Conservation (phyloP, 2,797 vertebrate genomes). For the Eremophila alpestris region DNA sequence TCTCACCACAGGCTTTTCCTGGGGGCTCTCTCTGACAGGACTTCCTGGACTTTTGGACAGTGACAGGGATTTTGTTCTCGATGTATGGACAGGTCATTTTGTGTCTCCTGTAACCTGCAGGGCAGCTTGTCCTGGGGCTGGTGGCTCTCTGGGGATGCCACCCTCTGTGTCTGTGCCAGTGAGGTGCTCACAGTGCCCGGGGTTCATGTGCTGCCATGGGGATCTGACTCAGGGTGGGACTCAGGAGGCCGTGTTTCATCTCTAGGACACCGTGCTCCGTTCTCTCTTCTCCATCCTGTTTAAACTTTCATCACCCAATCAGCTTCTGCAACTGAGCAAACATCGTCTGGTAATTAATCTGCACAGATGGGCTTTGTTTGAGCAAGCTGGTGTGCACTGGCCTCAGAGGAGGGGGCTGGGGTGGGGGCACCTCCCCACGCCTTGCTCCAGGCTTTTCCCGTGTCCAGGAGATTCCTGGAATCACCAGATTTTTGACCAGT, state of each 20-base stretch:
- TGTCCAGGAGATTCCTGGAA: not conserved
- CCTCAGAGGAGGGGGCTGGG: not conserved
- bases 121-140: not conserved
- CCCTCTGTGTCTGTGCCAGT: not conserved
- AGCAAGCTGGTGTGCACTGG: not conserved
- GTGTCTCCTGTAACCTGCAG: not conserved
- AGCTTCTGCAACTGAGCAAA: conserved; percentile 9
- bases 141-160: not conserved
- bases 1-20: not conserved
- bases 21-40: not conserved
- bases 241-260: rapidly evolving
- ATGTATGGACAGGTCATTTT: not conserved
- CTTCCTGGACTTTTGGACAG: not conserved
- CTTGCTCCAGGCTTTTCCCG: rapidly evolving
- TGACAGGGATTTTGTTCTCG: not conserved
- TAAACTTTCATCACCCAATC: conserved; percentile 2
- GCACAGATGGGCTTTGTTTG: conserved; percentile 56
- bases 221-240: not conserved
- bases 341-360: not conserved
- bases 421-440: not conserved
- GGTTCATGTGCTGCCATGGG: rapidly evolving
- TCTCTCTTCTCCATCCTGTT: not conserved
- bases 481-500: not conserved
- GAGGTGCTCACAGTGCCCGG: rapidly evolving
- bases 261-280: not conserved